Base-by-base conservation (phyloP, 1,140 invertebrate species). In the Saccostrea echinata region DNA sequence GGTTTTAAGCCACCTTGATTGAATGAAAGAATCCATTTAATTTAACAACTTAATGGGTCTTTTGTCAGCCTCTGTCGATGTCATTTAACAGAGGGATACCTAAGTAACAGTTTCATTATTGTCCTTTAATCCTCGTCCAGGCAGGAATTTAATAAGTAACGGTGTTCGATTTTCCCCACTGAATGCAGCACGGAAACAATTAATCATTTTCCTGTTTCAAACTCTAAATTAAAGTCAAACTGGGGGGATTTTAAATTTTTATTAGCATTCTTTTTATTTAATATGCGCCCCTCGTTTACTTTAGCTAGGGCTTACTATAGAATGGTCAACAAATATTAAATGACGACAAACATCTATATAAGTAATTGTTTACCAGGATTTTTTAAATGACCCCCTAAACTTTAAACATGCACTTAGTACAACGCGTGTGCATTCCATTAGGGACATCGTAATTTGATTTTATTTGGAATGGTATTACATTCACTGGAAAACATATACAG, bases 71-170 rank as follows among this genome's bases (percentile, higher is more conserved):
- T 33, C 27, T 76, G 68, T 76, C 68, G 27, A 30, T 76, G 68
- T 76, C 33, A 76, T 76, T 27, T 76, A 30, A 76, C 24, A 64
- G 3, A 33, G 68, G 64, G 12, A 76, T 76, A 76, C 68, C 24
- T 8, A 76, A 76, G 68, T 27, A 76, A 76, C 68, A 76, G 12
- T 27, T 30, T 30, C 16, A 13, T 27, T 30, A 76, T 33, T 76
- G 68, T 76, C 68, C 13, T 76, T 76, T 76, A 76, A 76, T 16
- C 27, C 68, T 12, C 11, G 9, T 12, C 27, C 6, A 12, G 68
- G 68, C 8, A 24, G 68, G 68, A 76, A 76, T 76, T 76, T 76
- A 76, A 76, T 76, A 76, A 76, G 68, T 76, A 76, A 76, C 27
- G 30, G 30, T 30, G 3, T 76, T 76, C 68, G 68, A 76, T 76